These are phyloP conservation scores for Micronycteris hirsuta DNA, from an alignment of 2,113 vertebrate genomes.

Conservation along the genomic window DNA sequence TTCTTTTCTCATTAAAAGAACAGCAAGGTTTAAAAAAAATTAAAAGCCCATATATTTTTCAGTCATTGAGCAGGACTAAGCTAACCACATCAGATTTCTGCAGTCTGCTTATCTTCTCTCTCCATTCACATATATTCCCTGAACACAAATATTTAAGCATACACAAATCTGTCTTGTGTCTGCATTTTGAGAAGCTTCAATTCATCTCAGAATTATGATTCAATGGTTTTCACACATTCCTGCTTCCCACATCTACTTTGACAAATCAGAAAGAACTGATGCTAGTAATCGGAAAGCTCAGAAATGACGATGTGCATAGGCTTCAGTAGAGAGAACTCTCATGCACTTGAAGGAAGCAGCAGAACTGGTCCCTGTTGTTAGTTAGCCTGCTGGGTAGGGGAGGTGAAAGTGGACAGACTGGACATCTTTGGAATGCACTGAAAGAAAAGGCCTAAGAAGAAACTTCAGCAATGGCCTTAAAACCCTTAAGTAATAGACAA, in stretches of 20 bases:
- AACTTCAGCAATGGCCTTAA: slow-evolving; percentile 9
- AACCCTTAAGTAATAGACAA: slow-evolving; percentile 7
- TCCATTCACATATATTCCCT: neutral
- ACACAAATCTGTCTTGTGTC: neutral
- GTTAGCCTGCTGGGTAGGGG: neutral
- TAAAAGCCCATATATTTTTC: neutral
- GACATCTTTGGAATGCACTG: neutral
- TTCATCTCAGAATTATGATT: slow-evolving; percentile 19
- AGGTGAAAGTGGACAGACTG: neutral
- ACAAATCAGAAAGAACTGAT: neutral
- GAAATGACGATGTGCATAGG: neutral
- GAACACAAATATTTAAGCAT: slow-evolving; percentile 21
- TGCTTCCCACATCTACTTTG: neutral
- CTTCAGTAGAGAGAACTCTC: neutral
- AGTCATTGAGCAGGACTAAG: neutral
- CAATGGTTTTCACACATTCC: neutral
- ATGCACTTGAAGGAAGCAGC: neutral
- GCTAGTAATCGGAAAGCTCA: neutral
- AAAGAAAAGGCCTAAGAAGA: slow-evolving; percentile 32
- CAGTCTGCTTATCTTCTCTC: neutral
- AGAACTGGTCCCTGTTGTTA: neutral
- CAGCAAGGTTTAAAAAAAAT: neutral
- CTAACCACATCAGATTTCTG: neutral
- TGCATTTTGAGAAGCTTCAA: slow-evolving; percentile 23
- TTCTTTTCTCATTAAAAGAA: slow-evolving; percentile 32